These are phyloP conservation scores for Pogona vitticeps DNA, from an alignment of 2,113 vertebrate species.

Conservation along the genomic window DNA sequence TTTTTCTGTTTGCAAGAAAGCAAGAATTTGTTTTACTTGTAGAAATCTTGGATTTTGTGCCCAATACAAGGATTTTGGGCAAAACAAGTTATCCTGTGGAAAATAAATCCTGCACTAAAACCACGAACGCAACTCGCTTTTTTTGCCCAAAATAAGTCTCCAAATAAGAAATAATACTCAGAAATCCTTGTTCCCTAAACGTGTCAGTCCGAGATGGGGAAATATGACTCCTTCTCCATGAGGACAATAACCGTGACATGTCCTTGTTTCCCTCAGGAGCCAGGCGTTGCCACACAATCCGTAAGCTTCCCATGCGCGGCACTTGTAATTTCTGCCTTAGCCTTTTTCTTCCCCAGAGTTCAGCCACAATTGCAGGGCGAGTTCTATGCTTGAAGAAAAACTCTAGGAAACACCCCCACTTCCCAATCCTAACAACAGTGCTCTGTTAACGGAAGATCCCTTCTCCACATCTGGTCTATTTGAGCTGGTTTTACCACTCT, in stretches of 20 bases:
- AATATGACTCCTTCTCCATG: not conserved
- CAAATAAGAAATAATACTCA: too few relatives aligned
- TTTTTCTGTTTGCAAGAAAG: too few relatives aligned
- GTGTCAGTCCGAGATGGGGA: not conserved
- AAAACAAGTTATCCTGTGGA: too few relatives aligned
- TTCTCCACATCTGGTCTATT: not conserved
- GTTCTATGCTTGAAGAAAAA: rapidly evolving
- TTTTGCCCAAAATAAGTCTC: too few relatives aligned
- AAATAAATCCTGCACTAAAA: too few relatives aligned
- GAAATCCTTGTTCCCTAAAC: not conserved
- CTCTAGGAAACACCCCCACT: rapidly evolving
- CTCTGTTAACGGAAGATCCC: not conserved
- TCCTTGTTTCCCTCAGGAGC: not conserved
- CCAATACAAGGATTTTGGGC: too few relatives aligned
- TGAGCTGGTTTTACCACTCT: rapidly evolving
- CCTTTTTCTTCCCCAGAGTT: not conserved
- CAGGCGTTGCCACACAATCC: slow-evolving; percentile 8
- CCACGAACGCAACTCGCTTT: too few relatives aligned
- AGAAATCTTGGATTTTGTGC: too few relatives aligned
- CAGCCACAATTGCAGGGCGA: slow-evolving; percentile 2
- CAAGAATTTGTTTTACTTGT: too few relatives aligned
- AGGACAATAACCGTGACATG: too few relatives aligned
- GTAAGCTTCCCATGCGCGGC: rapidly evolving
- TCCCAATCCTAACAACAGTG: not conserved
- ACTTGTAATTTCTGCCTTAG: not conserved